These are phyloP conservation scores for Rhinogobio ventralis DNA, from an alignment of 2,797 vertebrate species.

Conservation along the genomic window DNA sequence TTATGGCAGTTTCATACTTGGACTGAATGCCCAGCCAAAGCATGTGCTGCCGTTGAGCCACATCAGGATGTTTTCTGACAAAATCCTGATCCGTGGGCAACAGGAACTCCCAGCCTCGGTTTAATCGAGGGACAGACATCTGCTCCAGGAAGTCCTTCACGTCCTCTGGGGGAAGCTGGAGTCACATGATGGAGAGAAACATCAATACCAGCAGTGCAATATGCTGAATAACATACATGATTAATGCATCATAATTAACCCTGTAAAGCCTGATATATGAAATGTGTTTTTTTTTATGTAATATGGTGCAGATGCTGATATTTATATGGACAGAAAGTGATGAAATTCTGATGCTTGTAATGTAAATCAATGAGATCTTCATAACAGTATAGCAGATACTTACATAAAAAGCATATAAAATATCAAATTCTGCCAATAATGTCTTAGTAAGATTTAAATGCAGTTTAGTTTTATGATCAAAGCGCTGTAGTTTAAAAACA, in stretches of 20 bases:
- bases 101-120: slow-evolving; percentile 97
- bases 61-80: slow-evolving; percentile 93
- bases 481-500: background rate
- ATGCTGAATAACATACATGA: too few relatives aligned
- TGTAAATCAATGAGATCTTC: background rate
- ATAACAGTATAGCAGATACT: background rate
- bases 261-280: background rate
- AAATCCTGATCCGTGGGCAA: slow-evolving; percentile 90
- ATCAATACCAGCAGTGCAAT: background rate
- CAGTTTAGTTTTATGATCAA: background rate
- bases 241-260: background rate
- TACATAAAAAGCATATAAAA: background rate
- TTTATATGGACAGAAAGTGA: too few relatives aligned
- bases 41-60: slow-evolving; percentile 96
- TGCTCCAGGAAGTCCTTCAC: slow-evolving; percentile 99
- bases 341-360: background rate
- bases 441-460: background rate
- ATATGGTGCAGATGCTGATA: background rate
- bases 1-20: slow-evolving; percentile 81
- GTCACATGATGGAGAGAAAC: slow-evolving; percentile 12
- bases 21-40: slow-evolving; percentile 97
- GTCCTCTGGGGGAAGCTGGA: slow-evolving; percentile 94
- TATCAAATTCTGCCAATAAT: background rate
- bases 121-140: slow-evolving; percentile 89
- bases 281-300: too few relatives aligned